phyloP scores from a whole-genome alignment of 2,113 vertebrate genomes.

The Harpagus bidentatus region DNA sequence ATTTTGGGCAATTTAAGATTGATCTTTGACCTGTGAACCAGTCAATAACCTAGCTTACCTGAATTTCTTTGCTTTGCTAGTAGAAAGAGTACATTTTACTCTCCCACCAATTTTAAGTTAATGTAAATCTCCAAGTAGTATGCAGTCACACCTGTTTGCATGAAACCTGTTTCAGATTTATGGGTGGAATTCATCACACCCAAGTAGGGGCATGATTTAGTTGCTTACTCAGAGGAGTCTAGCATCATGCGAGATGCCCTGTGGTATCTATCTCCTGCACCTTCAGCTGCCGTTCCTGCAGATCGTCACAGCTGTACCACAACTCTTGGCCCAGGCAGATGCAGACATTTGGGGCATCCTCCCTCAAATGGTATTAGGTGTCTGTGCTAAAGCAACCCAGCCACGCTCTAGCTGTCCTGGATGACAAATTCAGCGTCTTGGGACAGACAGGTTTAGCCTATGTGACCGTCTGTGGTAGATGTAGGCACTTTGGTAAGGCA shows the following conservation, averaged over 20 bases:
- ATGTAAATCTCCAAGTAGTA: not conserved
- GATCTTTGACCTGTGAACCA: not conserved
- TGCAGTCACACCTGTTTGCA: not conserved
- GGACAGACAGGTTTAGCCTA: not conserved
- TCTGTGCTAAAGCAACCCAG: not conserved
- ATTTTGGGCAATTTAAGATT: not conserved
- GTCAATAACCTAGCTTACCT: not conserved
- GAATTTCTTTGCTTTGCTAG: not conserved
- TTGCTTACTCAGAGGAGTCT: not conserved
- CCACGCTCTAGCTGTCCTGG: not conserved
- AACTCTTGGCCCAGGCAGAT: not conserved
- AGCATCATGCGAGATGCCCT: accelerated
- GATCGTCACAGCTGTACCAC: accelerated
- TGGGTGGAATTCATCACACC: not conserved
- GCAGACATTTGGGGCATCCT: not conserved
- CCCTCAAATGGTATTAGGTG: not conserved
- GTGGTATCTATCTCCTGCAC: not conserved
- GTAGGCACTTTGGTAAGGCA: not conserved
- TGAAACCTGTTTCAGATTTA: not conserved
- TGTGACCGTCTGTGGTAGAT: not conserved
- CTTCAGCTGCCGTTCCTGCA: not conserved
- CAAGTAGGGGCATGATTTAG: not conserved
- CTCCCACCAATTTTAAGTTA: not conserved
- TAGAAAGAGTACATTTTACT: not conserved
- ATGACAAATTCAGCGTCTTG: not conserved